Evolutionary conservation across 1,140 invertebrate species (phyloP).

Genomic region (Oncopodura yosiiana): DNA sequence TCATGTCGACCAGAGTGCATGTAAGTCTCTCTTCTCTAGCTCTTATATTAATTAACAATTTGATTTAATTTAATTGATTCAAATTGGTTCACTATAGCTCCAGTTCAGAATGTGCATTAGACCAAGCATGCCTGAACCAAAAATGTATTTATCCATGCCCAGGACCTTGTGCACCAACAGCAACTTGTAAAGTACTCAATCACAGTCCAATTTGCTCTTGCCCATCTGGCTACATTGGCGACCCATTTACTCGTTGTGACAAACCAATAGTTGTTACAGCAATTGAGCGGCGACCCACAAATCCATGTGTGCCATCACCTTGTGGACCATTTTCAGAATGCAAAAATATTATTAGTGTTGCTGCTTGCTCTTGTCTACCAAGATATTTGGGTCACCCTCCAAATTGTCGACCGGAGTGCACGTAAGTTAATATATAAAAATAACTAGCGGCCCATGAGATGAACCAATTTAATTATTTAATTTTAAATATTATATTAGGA

Average conservation of each 20-base stretch:
- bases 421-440: slow-evolving; percentile 37
- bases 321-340: slow-evolving; percentile 68
- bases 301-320: slow-evolving; percentile 62
- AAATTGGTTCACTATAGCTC: background rate
- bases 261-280: slow-evolving; percentile 6
- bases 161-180: slow-evolving; percentile 61
- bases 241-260: background rate
- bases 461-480: too few species aligned
- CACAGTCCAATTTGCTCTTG: slow-evolving; percentile 52
- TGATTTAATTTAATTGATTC: too few species aligned
- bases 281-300: background rate
- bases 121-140: slow-evolving; percentile 48
- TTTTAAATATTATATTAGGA: too few species aligned
- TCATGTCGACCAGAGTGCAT: slow-evolving; percentile 38
- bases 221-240: slow-evolving; percentile 5
- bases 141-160: slow-evolving; percentile 61
- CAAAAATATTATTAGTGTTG: slow-evolving; percentile 49
- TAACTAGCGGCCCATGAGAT: too few species aligned
- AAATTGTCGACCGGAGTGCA: slow-evolving; percentile 64
- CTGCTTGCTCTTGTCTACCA: slow-evolving; percentile 63
- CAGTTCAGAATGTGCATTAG: slow-evolving; percentile 42
- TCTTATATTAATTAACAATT: too few species aligned
- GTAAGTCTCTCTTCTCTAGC: background rate
- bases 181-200: slow-evolving; percentile 56
- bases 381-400: slow-evolving; percentile 61